Evolutionary conservation across 2,113 vertebrate genomes (phyloP).

Genomic region (Gobiocypris rarus): DNA sequence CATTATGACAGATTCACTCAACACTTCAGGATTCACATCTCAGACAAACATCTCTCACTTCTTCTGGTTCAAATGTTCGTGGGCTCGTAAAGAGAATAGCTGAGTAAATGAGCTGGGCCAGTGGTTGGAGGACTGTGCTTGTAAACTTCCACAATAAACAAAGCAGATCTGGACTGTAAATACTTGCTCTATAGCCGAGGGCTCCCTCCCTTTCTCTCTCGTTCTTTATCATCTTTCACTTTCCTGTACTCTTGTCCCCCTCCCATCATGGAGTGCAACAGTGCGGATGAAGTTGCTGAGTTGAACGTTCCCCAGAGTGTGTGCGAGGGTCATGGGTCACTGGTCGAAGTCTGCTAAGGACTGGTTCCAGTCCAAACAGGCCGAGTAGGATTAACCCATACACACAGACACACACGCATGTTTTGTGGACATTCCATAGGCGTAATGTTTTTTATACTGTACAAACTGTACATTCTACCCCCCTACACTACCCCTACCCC

Average conservation of each 20-base stretch:
- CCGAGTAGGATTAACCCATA: slow-evolving; percentile 3
- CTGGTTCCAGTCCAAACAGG: slow-evolving; percentile 45
- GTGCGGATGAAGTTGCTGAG: slow-evolving; percentile 46
- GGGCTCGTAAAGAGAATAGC: not conserved
- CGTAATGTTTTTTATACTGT: too few relatives aligned
- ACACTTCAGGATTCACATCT: slow-evolving; percentile 10
- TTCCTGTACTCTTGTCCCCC: slow-evolving; percentile 1
- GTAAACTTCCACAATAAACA: slow-evolving; percentile 44
- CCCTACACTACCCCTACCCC: too few relatives aligned
- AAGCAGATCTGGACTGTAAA: slow-evolving; percentile 42
- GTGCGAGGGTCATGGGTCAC: slow-evolving; percentile 37
- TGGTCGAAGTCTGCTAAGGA: slow-evolving; percentile 32
- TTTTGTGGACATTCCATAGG: too few relatives aligned
- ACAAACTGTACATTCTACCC: too few relatives aligned
- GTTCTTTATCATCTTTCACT: not conserved
- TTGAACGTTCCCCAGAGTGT: slow-evolving; percentile 45
- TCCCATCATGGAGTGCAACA: not conserved
- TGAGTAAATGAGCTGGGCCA: not conserved
- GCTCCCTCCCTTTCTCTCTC: not conserved
- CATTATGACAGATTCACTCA: not conserved
- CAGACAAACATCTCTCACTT: not conserved
- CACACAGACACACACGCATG: not conserved
- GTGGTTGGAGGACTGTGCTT: slow-evolving; percentile 2
- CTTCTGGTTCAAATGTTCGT: not conserved
- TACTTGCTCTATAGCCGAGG: not conserved